Conservation (phyloP, 1,140 invertebrate species). For the Acyrthosiphon pisum region DNA sequence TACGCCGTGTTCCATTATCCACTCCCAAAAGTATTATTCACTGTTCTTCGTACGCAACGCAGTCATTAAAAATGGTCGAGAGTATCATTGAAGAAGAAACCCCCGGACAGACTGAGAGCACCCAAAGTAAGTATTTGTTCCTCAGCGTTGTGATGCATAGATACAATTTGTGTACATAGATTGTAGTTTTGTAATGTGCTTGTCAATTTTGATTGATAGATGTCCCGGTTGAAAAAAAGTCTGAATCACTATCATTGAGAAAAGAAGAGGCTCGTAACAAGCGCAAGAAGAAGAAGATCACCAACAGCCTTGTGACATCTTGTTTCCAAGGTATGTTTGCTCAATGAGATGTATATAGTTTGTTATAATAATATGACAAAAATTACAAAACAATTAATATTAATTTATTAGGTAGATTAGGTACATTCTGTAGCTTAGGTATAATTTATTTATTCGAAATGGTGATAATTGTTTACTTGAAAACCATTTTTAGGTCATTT, state of each 20-base stretch:
- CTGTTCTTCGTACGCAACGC: not conserved
- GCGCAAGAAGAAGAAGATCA: constrained; percentile 86
- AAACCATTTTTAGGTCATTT: constrained; percentile 25
- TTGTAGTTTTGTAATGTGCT: not conserved
- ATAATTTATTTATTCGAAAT: not conserved
- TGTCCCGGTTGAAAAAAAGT: constrained; percentile 59
- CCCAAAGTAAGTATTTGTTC: constrained; percentile 16
- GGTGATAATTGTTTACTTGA: not conserved
- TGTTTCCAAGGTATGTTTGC: constrained; percentile 80
- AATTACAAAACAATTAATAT: not conserved
- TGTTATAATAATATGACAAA: not conserved
- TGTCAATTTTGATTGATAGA: not conserved
- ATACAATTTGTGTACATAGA: not conserved
- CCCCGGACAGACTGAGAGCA: constrained; percentile 50
- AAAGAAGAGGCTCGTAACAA: constrained; percentile 87
- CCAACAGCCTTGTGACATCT: constrained; percentile 82
- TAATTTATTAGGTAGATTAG: not conserved
- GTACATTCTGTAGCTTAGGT: not conserved
- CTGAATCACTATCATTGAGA: constrained; percentile 72
- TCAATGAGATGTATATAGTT: not conserved
- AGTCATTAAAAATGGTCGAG: constrained; percentile 35
- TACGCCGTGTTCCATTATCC: not conserved
- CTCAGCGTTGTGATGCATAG: not conserved
- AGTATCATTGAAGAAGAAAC: constrained; percentile 54
- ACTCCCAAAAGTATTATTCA: not conserved